A percentile compares a stretch with the other conserved stretches of the same genome.
These are phyloP conservation scores for Rhynchophorus ferrugineus DNA, from an alignment of 1,140 invertebrate species.

Conservation along the genomic window DNA sequence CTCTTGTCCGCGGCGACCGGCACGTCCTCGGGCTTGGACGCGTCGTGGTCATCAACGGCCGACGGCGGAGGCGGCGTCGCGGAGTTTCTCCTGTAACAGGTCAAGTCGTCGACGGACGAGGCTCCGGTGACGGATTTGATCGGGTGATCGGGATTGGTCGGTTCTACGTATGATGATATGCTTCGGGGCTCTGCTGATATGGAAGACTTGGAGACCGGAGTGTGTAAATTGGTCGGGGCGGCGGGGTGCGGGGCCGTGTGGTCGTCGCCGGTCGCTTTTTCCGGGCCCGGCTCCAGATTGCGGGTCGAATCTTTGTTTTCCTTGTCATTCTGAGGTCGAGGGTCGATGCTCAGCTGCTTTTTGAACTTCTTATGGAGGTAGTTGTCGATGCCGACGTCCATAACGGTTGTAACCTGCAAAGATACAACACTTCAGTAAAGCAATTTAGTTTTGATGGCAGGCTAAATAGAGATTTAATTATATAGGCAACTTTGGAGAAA, in stretches of 20 bases:
- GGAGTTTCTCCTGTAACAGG: slow-evolving; percentile 1
- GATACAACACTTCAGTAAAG: too few species aligned
- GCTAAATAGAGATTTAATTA: too few species aligned
- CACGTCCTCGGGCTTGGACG: slow-evolving; percentile 20
- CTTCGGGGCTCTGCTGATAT: slow-evolving; percentile 35
- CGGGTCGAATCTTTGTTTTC: slow-evolving; percentile 27
- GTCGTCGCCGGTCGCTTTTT: slow-evolving; percentile 25
- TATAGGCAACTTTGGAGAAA: too few species aligned
- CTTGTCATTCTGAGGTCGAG: slow-evolving; percentile 32
- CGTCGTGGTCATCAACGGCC: slow-evolving; percentile 10
- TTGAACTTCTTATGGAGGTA: slow-evolving; percentile 90
- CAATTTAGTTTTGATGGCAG: too few species aligned
- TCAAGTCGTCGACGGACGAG: slow-evolving; percentile 27
- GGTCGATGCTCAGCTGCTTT: slow-evolving; percentile 63
- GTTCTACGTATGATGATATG: slow-evolving; percentile 31
- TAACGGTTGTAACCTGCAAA: slow-evolving; percentile 31
- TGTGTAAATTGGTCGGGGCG: slow-evolving; percentile 28
- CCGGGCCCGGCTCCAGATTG: slow-evolving; percentile 35
- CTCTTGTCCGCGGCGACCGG: slow-evolving; percentile 21
- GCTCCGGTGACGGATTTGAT: slow-evolving; percentile 22
- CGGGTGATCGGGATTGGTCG: not conserved
- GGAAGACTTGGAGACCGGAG: slow-evolving; percentile 35
- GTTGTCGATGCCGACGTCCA: slow-evolving; percentile 58
- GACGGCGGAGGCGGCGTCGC: not conserved
- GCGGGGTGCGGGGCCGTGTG: slow-evolving; percentile 19